Conservation (phyloP, 1,140 invertebrate species). For the Drosophila kohkoa region DNA sequence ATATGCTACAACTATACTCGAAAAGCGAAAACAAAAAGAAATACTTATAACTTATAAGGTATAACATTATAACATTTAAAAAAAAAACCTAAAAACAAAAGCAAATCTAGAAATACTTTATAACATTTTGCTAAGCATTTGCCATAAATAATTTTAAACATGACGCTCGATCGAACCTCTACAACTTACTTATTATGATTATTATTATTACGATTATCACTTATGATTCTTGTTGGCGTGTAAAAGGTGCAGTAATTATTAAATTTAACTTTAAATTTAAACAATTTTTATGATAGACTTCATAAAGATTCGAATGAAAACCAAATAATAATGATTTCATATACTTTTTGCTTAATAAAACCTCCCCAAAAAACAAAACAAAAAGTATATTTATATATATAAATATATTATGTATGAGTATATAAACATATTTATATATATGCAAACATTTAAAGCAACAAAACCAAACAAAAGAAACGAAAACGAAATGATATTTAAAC, state of each 20-base stretch:
- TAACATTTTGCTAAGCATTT: slow-evolving; percentile 68
- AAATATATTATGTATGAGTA: slow-evolving; percentile 42
- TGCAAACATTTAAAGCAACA: slow-evolving; percentile 54
- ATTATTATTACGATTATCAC: slow-evolving; percentile 54
- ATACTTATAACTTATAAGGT: slow-evolving; percentile 28
- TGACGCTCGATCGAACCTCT: slow-evolving; percentile 50
- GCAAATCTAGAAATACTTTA: slow-evolving; percentile 47
- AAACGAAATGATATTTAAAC: slow-evolving; percentile 65
- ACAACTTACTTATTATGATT: slow-evolving; percentile 47
- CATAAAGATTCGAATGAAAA: slow-evolving; percentile 42
- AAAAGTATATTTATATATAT: slow-evolving; percentile 19
- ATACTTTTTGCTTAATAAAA: slow-evolving; percentile 75
- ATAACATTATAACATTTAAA: slow-evolving; percentile 24
- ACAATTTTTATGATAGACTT: slow-evolving; percentile 75
- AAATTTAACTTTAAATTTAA: slow-evolving; percentile 61
- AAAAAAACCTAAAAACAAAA: slow-evolving; percentile 31
- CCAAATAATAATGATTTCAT: slow-evolving; percentile 64
- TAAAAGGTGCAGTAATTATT: slow-evolving; percentile 57
- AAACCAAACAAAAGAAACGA: slow-evolving; percentile 38
- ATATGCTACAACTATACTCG: slow-evolving; percentile 73
- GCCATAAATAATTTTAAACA: slow-evolving; percentile 60
- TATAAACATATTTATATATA: slow-evolving; percentile 50
- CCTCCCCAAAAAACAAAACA: slow-evolving; percentile 32
- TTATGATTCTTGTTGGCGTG: slow-evolving; percentile 72
- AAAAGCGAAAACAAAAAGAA: slow-evolving; percentile 37